phyloP scores from a whole-genome alignment of 2,888 invertebrate genomes.

The Mesodorylaimus sp. region DNA sequence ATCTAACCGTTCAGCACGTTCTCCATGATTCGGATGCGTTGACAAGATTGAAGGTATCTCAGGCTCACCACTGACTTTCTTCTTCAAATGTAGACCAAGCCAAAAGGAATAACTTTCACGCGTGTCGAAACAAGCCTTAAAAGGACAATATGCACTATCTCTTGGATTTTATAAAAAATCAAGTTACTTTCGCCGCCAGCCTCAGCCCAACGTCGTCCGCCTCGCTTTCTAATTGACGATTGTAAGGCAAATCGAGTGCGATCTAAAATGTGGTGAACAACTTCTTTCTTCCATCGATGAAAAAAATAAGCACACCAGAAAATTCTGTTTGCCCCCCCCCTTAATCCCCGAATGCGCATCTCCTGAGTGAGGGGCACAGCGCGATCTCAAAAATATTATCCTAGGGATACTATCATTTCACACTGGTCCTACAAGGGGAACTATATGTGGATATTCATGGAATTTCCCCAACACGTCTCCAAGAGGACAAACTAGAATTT shows the following conservation, averaged over 20 bases:
- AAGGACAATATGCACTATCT: too few species aligned
- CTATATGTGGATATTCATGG: too few species aligned
- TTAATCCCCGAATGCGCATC: too few species aligned
- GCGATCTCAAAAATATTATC: too few species aligned
- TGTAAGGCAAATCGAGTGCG: conserved; percentile 39
- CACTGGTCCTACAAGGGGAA: too few species aligned
- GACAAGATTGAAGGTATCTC: conserved; percentile 3
- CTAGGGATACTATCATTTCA: too few species aligned
- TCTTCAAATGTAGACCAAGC: conserved; percentile 33
- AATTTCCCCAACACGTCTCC: too few species aligned
- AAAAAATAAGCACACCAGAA: background rate
- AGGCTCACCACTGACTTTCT: conserved; percentile 12
- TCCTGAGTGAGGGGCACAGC: too few species aligned
- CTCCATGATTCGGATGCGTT: conserved; percentile 9
- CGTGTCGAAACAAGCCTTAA: conserved; percentile 39
- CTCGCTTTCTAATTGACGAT: conserved; percentile 40
- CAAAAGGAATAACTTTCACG: conserved; percentile 42
- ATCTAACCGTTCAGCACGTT: conserved; percentile 1
- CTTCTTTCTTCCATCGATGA: background rate
- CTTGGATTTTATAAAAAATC: conserved; percentile 4
- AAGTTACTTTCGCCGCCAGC: conserved; percentile 40
- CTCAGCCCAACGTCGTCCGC: conserved; percentile 43
- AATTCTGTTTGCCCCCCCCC: too few species aligned
- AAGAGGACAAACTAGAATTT: too few species aligned
- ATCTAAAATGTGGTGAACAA: conserved; percentile 23